Evolutionary conservation across 2,113 vertebrate genomes (phyloP), one percentile per base, ranked within the genome.

Genomic region (Numenius arquata): DNA sequence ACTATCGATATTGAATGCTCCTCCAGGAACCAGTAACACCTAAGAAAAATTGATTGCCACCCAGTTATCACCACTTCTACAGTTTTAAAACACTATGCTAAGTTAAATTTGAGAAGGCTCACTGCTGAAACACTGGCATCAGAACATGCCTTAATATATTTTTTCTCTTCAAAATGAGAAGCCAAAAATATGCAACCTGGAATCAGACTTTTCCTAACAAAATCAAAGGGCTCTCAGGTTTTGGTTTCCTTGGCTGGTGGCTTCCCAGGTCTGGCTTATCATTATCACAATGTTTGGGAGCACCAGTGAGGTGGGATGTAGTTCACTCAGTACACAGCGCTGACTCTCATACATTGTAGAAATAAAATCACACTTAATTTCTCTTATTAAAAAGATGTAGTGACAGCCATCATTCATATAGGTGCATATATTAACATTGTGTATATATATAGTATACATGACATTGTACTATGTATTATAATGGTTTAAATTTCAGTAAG

Each of bases 21-120:
- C 97, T 82, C 99, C 99, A 59, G 99, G 99, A 96, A 99, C 98
- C 38, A 99, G 95, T 78, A 99, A 95, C 56, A 99, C 98, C 99
- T 99, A 90, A 5, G 29, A 94, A 77, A 93, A 62, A 93, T 55
- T 9, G 11, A 48, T 92, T 71, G n/a, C 20, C 18, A 87, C 23
- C 55, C 21, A 77, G 26, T 82, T 93, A 74, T 21, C 78, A 88
- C 12, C 34, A 61, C 29, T 66, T 67, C 23, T n/a, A 45, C 21
- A 52, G 18, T 66, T 67, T 53, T 25, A 68, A 88, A 96, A 48
- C 17, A 29, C 17, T 41, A 27, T 4, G 26, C 47, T 85, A 66
- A 68, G 65, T 56, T 61, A 81, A 19, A 90, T 66, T 81, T 56
- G 15, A 79, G 76, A 82, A 72, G 53, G 26, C 7, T 84, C 11